These are phyloP conservation scores for Prolemur simus DNA, from an alignment of 2,113 vertebrate species.

Conservation along the genomic window DNA sequence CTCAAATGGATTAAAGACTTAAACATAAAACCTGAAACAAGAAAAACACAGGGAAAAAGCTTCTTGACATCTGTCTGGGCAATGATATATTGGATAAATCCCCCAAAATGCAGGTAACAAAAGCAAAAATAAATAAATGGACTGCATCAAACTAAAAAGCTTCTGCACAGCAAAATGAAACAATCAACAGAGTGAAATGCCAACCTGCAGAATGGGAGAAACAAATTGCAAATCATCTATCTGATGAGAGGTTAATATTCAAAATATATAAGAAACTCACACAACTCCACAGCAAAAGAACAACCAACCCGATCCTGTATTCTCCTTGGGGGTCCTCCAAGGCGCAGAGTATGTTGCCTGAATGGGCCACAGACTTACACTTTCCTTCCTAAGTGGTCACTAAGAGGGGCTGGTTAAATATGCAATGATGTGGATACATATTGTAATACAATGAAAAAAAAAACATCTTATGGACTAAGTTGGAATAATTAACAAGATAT, in stretches of 20 bases:
- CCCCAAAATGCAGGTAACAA: background rate
- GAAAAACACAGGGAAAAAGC: background rate
- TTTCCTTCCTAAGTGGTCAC: no score
- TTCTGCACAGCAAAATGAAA: background rate
- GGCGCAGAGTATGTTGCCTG: background rate
- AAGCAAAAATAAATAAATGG: background rate
- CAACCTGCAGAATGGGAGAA: background rate
- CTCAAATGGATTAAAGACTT: background rate
- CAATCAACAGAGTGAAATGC: background rate
- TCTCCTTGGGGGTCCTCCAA: background rate
- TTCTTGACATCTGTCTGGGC: background rate
- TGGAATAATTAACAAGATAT: background rate
- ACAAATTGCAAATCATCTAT: background rate
- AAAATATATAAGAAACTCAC: background rate
- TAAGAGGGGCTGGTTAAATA: background rate
- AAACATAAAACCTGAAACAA: background rate
- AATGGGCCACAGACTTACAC: rapidly evolving
- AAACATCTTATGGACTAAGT: no score
- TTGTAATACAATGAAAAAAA: background rate
- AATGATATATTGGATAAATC: background rate
- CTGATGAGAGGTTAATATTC: background rate
- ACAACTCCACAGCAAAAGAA: background rate
- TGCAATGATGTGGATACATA: background rate
- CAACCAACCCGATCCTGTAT: background rate
- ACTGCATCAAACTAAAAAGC: background rate